phyloP scores from a whole-genome alignment of 2,888 invertebrate genomes.

The Lycaena phlaeas region DNA sequence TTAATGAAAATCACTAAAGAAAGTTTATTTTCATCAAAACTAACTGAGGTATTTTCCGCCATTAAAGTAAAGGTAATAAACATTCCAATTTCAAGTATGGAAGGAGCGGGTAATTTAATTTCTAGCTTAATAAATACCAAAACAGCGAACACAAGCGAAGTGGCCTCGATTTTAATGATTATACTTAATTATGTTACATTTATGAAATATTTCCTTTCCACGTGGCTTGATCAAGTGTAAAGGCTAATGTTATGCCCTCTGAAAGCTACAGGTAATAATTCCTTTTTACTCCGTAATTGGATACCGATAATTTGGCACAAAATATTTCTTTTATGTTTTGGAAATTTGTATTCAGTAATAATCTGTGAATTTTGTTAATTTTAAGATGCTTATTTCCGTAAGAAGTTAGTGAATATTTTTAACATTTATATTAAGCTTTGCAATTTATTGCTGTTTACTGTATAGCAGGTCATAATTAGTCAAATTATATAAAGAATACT shows the following conservation, averaged over 20 bases:
- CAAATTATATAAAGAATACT: too few species aligned
- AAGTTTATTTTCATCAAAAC: too few species aligned
- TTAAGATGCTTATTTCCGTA: too few species aligned
- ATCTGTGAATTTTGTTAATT: too few species aligned
- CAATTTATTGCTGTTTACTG: too few species aligned
- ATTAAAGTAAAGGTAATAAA: too few species aligned
- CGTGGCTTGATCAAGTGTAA: background rate
- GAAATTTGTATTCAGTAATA: too few species aligned
- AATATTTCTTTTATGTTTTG: background rate
- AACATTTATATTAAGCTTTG: too few species aligned
- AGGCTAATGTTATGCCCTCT: background rate
- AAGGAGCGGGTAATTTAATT: background rate
- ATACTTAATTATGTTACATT: background rate
- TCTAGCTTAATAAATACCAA: conserved; percentile 3
- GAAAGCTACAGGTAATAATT: background rate
- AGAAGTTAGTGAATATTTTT: too few species aligned
- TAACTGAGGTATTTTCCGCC: too few species aligned
- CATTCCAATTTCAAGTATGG: background rate
- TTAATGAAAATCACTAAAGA: too few species aligned
- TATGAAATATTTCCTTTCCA: background rate
- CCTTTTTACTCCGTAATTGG: conserved; percentile 4
- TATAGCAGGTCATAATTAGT: too few species aligned
- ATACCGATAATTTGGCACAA: background rate
- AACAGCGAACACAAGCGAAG: background rate
- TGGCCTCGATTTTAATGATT: background rate